Evolutionary conservation across 2,888 invertebrate species (phyloP), one percentile per base, ranked within the genome.

Genomic region (Thereva unica): DNA sequence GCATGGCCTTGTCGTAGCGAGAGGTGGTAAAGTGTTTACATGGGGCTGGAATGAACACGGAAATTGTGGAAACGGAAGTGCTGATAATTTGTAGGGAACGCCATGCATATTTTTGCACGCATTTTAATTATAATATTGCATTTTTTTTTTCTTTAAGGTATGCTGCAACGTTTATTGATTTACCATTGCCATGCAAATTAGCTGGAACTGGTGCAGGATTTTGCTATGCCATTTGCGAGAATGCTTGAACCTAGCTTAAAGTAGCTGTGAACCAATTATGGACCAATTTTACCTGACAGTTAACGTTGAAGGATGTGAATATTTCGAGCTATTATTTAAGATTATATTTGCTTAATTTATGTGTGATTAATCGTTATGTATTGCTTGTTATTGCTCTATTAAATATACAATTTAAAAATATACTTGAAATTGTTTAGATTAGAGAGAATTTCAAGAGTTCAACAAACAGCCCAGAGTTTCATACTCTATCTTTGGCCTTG

Each of bases 21-120:
- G 83, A 69, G 85, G 86, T 67, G 87, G 88, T 41, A 83, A 84
- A 56, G 77, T 93, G 5, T 88, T 86, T 75, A 86, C 89, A 23
- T 94, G 93, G 93, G 93, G 93, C 1, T 94, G 93, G 93, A 93
- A 94, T 80, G 93, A 94, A 75, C 93, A 93, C 81, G 91, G 90
- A 45, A 93, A 90, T 77, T 93, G 93, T 74, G 93, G 93, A 64
- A 88, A 86, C 72, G 86, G 86, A 64, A 71, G 74, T 0, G 76
- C 75, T 0, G 77, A 78, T 35, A 81, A 81, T 73, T 44, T 80
- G 81, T 81, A 74, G 76, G 77, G 52, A 42, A 10, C 7, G 41
- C 34, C 35, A 23, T 44, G 47, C 37, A 57, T 40, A 23, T 35
- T 45, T 12, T 44, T 40, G n/a, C 12, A 35, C 8, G 34, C 23